Evolutionary conservation across 2,888 invertebrate species (phyloP), one percentile per base, ranked within the genome.

Genomic region (Cephus runcator): DNA sequence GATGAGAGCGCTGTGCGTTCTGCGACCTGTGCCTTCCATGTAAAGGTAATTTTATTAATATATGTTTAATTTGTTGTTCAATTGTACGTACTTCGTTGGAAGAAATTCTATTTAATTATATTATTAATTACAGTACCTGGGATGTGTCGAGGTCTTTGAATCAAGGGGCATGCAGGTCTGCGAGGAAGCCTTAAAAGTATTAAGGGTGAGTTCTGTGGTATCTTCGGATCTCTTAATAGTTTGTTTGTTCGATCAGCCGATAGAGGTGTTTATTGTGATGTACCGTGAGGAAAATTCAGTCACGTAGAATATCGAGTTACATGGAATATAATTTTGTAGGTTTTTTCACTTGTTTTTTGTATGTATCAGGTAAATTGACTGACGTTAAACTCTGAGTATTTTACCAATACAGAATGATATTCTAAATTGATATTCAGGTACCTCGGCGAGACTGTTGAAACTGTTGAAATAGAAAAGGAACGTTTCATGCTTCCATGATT

Each of bases 141-240:
- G 99, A 83, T 98, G 99, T 92, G 98, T 99, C 75, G 99, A 99
- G 93, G 99, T 99, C 69, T 99, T 98, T 93, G 99, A 99, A 93
- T 99, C 99, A 12, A 94, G 99, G 89, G 99, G 99, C 75, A 99
- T 99, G 98, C 98, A 98, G 93, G 98, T 99, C 80, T 99, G 99
- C 93, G 99, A 99, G 92, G 99, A 99, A 92, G 99, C 99, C 76
- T 94, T 99, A 82, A 99, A 99, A 94, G 97, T 98, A 84, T 94
- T 99, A 82, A 95, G 98, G 93, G 98, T 98, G 92, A 95, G 96
- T 56, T 56, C 9, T 56, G 56, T 56, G 23, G 23, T 56, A 56
- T 56, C 56, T 23, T 56, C 56, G 56, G 23, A 56, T 56, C 56
- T 15, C 15, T 56, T 56, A 56, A 23, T 56, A 56, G 23, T 56